Conservation (phyloP, 1,140 invertebrate species). For the Dinothrombium tinctorium region DNA sequence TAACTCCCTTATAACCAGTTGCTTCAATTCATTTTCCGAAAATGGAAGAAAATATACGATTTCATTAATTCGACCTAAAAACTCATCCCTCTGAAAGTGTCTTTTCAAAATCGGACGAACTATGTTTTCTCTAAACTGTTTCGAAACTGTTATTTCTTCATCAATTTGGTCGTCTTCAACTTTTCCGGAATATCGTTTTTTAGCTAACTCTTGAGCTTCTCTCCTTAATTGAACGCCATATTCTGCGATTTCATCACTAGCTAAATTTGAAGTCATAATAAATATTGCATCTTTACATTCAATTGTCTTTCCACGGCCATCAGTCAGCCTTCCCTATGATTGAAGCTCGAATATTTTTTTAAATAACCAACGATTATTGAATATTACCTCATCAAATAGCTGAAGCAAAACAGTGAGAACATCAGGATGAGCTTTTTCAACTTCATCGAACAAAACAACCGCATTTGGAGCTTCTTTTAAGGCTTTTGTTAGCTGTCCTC, state of each 20-base stretch:
- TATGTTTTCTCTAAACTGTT: slow-evolving; percentile 40
- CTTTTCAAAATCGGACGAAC: slow-evolving; percentile 64
- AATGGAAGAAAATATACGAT: slow-evolving; percentile 84
- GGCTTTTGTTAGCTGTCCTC: slow-evolving; percentile 66
- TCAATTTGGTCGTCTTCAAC: slow-evolving; percentile 22
- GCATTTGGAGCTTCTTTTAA: slow-evolving; percentile 53
- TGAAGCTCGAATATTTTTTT: slow-evolving; percentile 1
- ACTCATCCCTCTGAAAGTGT: slow-evolving; percentile 72
- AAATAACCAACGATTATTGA: slow-evolving; percentile 6
- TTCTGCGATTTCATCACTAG: slow-evolving; percentile 66
- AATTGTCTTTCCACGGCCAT: slow-evolving; percentile 73
- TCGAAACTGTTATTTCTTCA: slow-evolving; percentile 47
- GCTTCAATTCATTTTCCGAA: slow-evolving; percentile 48
- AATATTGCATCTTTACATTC: slow-evolving; percentile 84
- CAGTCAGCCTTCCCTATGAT: slow-evolving; percentile 51
- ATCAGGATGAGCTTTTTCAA: slow-evolving; percentile 87
- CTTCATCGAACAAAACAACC: slow-evolving; percentile 83
- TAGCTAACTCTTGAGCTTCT: slow-evolving; percentile 36
- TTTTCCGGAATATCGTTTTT: slow-evolving; percentile 22
- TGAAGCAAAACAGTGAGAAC: slow-evolving; percentile 73
- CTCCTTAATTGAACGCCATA: slow-evolving; percentile 52
- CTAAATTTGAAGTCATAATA: slow-evolving; percentile 85
- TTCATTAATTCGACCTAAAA: slow-evolving; percentile 78
- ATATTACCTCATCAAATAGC: slow-evolving; percentile 76
- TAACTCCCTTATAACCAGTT: slow-evolving; percentile 53